A percentile compares a stretch with the other conserved stretches of the same genome.
These are phyloP conservation scores for Pygoscelis adeliae DNA, from an alignment of 2,113 vertebrate species.

Conservation along the genomic window DNA sequence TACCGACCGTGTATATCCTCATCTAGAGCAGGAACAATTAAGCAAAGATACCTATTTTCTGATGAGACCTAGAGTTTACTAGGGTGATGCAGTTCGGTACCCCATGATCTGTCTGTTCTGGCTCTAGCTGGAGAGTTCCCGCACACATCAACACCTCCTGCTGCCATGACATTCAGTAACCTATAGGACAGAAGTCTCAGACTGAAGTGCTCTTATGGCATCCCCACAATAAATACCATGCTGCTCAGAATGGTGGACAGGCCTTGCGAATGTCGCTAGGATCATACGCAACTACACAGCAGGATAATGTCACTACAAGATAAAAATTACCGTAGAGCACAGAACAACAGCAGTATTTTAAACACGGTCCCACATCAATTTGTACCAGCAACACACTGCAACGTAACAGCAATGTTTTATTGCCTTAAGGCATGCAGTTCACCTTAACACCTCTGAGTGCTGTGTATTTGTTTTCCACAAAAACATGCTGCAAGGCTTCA, in stretches of 20 bases:
- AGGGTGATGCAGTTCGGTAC: background rate
- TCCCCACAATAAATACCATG: background rate
- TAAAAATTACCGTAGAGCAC: background rate
- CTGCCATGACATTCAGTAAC: background rate
- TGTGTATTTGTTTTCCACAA: background rate
- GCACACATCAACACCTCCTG: background rate
- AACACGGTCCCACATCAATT: background rate
- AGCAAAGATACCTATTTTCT: background rate
- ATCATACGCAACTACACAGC: background rate
- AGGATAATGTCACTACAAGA: background rate
- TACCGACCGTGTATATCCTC: background rate
- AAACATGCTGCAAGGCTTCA: background rate
- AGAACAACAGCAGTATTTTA: background rate
- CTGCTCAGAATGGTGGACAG: background rate
- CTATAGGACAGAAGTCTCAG: background rate
- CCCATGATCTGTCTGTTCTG: background rate
- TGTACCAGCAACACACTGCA: background rate
- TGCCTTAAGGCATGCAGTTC: background rate
- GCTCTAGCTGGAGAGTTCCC: background rate
- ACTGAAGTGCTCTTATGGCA: background rate
- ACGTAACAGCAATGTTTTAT: background rate
- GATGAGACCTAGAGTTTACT: background rate
- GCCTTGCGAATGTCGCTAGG: fast-evolving
- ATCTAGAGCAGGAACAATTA: background rate
- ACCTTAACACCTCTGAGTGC: background rate